Evolutionary conservation across 2,888 invertebrate genomes (phyloP).

Genomic region (Anagyrus pseudococci): DNA sequence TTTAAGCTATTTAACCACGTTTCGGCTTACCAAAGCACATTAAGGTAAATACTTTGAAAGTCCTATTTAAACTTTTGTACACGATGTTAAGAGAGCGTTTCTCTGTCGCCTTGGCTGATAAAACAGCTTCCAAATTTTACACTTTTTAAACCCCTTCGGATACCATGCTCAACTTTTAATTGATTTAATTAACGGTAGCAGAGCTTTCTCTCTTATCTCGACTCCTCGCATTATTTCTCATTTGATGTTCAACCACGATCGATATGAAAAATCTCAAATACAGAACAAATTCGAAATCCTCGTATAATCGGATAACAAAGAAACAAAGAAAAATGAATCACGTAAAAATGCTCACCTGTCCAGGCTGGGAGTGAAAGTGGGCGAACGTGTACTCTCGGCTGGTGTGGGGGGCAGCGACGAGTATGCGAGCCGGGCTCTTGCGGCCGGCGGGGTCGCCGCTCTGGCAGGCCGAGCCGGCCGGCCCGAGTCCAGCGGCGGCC

Average conservation of each 20-base stretch:
- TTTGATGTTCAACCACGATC: too few relatives aligned
- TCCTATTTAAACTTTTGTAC: conserved; percentile 37
- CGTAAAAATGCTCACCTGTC: conserved; percentile 68
- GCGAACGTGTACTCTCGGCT: conserved; percentile 84
- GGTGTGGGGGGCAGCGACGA: conserved; percentile 64
- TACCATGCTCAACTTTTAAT: conserved; percentile 12
- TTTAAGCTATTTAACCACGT: conserved; percentile 34
- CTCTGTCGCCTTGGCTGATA: conserved; percentile 24
- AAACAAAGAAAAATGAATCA: background rate
- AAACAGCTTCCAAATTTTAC: conserved; percentile 24
- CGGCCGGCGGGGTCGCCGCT: conserved; percentile 55
- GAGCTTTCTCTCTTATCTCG: too few relatives aligned
- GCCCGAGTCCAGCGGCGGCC: conserved; percentile 60
- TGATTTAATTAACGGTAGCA: background rate
- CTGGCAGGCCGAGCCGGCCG: conserved; percentile 60
- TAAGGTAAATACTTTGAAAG: conserved; percentile 38
- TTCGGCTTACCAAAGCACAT: conserved; percentile 29
- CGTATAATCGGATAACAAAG: background rate
- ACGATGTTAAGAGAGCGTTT: conserved; percentile 24
- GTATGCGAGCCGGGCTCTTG: conserved; percentile 60
- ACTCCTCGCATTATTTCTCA: too few relatives aligned
- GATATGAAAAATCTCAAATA: too few relatives aligned
- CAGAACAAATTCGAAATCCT: too few relatives aligned
- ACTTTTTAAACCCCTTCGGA: conserved; percentile 16
- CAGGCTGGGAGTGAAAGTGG: conserved; percentile 91